Evolutionary conservation across 2,113 vertebrate genomes (phyloP).

Genomic region (Rhodinocichla rosea): DNA sequence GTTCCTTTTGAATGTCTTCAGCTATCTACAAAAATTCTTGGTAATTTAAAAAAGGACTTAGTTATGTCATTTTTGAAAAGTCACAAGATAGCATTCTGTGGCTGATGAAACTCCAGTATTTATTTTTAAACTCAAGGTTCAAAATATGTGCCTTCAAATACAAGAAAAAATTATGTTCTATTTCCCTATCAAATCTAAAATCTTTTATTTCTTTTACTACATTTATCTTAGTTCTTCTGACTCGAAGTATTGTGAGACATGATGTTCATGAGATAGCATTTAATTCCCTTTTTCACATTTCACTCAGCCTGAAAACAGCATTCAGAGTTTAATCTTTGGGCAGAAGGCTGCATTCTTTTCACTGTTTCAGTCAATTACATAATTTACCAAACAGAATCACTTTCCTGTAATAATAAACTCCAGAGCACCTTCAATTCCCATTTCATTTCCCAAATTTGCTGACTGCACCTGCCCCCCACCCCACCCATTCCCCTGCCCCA

Average conservation of each 20-base stretch:
- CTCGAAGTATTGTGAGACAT: background rate
- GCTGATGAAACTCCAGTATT: background rate
- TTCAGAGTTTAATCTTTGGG: background rate
- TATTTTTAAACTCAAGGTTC: background rate
- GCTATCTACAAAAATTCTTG: background rate
- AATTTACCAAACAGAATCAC: background rate
- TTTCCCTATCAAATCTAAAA: background rate
- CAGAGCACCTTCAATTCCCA: background rate
- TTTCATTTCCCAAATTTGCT: background rate
- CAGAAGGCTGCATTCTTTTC: background rate
- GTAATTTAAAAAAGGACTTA: background rate
- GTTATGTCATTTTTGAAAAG: background rate
- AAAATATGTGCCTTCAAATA: background rate
- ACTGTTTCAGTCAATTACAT: background rate
- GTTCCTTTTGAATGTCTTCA: background rate
- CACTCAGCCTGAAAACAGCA: background rate
- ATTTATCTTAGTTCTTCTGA: background rate
- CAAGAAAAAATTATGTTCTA: background rate
- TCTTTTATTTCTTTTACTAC: background rate
- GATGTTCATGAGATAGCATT: background rate
- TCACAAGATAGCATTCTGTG: background rate
- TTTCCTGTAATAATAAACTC: background rate
- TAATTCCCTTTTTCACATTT: background rate
- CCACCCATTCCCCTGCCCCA: accelerated
- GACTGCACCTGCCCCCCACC: background rate